Evolutionary conservation across 2,797 vertebrate species (phyloP), one percentile per base, ranked within the genome.

Genomic region (Kryptopterus vitreolus): DNA sequence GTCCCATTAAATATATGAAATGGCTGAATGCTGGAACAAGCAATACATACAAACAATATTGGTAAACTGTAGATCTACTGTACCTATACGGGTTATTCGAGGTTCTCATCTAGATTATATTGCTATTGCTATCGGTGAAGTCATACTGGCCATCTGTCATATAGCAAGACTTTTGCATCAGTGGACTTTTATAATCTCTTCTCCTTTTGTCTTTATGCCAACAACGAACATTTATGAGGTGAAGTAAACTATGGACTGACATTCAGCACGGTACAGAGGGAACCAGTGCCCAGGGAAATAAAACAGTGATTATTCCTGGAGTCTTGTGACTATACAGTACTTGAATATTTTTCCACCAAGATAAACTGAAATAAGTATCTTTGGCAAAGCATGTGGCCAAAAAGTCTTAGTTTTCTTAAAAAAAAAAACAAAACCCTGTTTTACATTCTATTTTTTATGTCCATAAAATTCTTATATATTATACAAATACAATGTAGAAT

Each of bases 171-270:
- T 33, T 59, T 74, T 58, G 71, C 33, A 58, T 58, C 55, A 46
- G 1, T 26, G 4, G 8, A 59, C 22, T 62, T 76, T 62, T 74
- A 74, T 26, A 18, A 74, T n/a, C 53, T 3, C 20, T 24, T 73
- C 53, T 58, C 31, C 24, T 26, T 74, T 74, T 46, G 4, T 43
- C 55, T 38, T 71, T 58, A 43, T 3, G 24, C 6, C 16, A 12
- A 38, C 8, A 57, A 24, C 20, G 22, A 74, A 74, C 4, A 58
- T 38, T 75, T 75, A 75, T 48, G 72, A 20, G n/a, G 46, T 61
- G 57, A 59, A 61, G 48, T 61, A 75, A 59, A 58, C 53, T 22
- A 58, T 8, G 10, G n/a, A n/a, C 31, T 57, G 20, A 35, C n/a
- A 8, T 72, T 55, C 1, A 0, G 20, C 52, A 9, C 10, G 26